Evolutionary conservation across 2,113 vertebrate species (phyloP).

Genomic region (Myotis davidii): DNA sequence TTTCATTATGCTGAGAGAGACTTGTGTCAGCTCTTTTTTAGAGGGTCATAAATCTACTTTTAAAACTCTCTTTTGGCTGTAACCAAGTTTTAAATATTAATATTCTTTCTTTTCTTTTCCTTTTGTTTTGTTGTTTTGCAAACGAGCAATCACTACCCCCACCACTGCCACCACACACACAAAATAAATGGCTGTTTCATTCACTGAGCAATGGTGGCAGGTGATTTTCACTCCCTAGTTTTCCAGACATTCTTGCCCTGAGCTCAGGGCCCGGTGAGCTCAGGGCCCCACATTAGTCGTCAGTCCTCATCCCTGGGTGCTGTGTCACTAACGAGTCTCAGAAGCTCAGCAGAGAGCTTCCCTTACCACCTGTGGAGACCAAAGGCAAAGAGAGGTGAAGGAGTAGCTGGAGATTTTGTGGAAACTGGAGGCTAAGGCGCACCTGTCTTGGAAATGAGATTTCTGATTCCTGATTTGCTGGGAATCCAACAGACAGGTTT

Average conservation of each 20-base stretch:
- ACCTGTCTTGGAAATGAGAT: background rate
- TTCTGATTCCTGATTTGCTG: background rate
- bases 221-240: background rate
- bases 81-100: slow-evolving; percentile 62
- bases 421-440: background rate
- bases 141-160: background rate
- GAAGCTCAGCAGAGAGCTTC: background rate
- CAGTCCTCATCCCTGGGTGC: background rate
- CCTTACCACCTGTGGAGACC: background rate
- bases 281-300: background rate
- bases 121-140: background rate
- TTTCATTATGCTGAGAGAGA: slow-evolving; percentile 63
- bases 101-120: background rate
- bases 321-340: background rate
- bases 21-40: slow-evolving; percentile 63
- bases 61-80: slow-evolving; percentile 46
- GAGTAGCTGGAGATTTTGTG: background rate
- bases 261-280: background rate
- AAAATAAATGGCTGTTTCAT: background rate
- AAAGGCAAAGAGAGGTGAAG: background rate
- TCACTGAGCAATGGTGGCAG: background rate
- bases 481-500: background rate
- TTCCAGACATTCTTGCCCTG: background rate
- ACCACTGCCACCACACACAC: background rate
- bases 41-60: slow-evolving; percentile 58